phyloP scores from a whole-genome alignment of 2,113 vertebrate species.

The Pristiophorus japonicus region DNA sequence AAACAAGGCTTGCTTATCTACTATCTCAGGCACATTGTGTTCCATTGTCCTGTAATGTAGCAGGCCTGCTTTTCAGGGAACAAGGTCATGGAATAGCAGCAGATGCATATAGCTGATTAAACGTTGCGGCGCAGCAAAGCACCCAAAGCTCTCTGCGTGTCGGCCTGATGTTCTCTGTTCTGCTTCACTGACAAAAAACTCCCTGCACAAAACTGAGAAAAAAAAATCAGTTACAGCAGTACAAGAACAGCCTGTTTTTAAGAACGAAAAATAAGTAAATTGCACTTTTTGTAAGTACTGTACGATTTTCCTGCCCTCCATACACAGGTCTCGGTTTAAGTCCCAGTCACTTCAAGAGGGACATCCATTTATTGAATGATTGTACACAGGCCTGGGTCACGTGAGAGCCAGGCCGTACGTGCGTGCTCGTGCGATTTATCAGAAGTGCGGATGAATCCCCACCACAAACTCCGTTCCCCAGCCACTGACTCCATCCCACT shows the following conservation, averaged over 20 bases:
- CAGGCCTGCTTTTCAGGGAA: neutral
- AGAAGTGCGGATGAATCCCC: neutral
- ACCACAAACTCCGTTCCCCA: too few relatives aligned
- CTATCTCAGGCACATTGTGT: constrained; percentile 36
- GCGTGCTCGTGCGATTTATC: neutral
- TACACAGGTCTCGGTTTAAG: neutral
- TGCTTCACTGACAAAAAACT: neutral
- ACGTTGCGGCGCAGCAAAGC: neutral
- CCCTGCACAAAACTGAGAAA: neutral
- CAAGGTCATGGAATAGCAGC: neutral
- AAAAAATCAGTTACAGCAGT: neutral
- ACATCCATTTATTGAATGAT: neutral
- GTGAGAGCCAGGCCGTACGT: neutral
- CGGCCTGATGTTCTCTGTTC: neutral
- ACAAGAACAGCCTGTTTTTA: neutral
- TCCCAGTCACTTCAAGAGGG: neutral
- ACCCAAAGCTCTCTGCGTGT: neutral
- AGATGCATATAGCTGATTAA: constrained; percentile 16
- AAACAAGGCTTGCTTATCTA: constrained; percentile 32
- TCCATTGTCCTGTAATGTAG: constrained; percentile 12
- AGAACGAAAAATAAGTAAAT: neutral
- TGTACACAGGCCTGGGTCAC: neutral
- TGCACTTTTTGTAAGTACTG: neutral
- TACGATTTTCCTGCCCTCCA: neutral
- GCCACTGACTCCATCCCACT: too few relatives aligned